Evolutionary conservation across 2,888 invertebrate genomes (phyloP).

Genomic region (Drosophila lutescens): DNA sequence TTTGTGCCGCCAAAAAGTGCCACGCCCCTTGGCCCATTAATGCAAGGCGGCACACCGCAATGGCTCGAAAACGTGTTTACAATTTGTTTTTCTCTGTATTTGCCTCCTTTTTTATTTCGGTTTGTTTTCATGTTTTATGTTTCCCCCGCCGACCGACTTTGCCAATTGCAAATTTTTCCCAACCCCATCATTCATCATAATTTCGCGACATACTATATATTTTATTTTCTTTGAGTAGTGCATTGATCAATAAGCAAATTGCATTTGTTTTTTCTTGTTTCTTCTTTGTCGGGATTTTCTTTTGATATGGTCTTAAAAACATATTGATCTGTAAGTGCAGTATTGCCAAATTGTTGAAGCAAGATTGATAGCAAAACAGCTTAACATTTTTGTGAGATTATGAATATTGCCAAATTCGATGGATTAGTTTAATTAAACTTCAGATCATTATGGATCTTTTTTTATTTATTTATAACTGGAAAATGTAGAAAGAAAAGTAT

Average conservation of each 20-base stretch:
- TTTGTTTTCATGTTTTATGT: slow-evolving; percentile 6
- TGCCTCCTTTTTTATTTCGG: slow-evolving; percentile 35
- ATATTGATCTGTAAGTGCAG: slow-evolving; percentile 5
- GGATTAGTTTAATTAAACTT: too few species aligned
- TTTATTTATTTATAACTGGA: background rate
- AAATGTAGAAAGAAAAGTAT: too few species aligned
- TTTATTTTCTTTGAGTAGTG: slow-evolving; percentile 14
- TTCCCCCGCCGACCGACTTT: slow-evolving; percentile 2
- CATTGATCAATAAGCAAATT: slow-evolving; percentile 37
- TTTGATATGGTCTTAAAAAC: slow-evolving; percentile 9
- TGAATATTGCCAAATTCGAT: too few species aligned
- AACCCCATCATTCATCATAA: slow-evolving; percentile 39
- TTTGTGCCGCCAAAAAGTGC: slow-evolving; percentile 40
- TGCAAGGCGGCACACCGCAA: slow-evolving; percentile 38
- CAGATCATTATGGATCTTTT: background rate
- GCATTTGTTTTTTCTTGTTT: slow-evolving; percentile 7
- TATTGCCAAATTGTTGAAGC: slow-evolving; percentile 8
- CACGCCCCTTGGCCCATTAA: slow-evolving; percentile 59
- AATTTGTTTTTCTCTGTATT: slow-evolving; percentile 47
- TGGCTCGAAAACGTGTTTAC: slow-evolving; percentile 67
- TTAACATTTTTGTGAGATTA: background rate
- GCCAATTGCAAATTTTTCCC: slow-evolving; percentile 36
- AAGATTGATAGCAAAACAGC: background rate
- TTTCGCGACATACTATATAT: slow-evolving; percentile 25
- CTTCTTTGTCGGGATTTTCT: background rate